phyloP scores from a whole-genome alignment of 1,140 invertebrate species.

The Drosophila navojoa region DNA sequence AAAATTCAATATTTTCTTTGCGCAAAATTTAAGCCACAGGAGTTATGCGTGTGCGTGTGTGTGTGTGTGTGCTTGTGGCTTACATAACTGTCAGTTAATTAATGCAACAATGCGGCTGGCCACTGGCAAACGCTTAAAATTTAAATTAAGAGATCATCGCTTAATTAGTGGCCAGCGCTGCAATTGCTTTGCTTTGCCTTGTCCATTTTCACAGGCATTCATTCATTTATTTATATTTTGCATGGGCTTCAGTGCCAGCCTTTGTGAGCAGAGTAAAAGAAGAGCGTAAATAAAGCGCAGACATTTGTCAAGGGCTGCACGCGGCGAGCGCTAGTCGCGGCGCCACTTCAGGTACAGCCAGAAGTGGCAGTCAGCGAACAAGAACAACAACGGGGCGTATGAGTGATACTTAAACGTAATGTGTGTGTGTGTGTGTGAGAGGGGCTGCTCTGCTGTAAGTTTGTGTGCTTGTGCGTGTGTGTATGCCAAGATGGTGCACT shows the following conservation, averaged over 20 bases:
- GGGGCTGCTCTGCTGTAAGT: background rate
- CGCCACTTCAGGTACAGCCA: constrained; percentile 53
- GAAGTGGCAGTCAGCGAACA: constrained; percentile 37
- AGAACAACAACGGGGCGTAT: constrained; percentile 68
- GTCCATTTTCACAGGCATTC: constrained; percentile 24
- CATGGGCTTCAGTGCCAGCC: constrained; percentile 31
- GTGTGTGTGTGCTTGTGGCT: constrained; percentile 18
- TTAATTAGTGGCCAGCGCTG: constrained; percentile 64
- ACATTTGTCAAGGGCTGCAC: constrained; percentile 47
- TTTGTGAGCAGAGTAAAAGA: constrained; percentile 11
- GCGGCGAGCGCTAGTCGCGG: constrained; percentile 28
- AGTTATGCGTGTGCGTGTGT: constrained; percentile 13
- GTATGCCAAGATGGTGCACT: constrained; percentile 69
- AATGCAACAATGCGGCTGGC: constrained; percentile 25
- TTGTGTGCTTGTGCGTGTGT: constrained; percentile 15
- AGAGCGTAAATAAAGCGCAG: constrained; percentile 59
- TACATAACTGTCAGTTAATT: constrained; percentile 39
- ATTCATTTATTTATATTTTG: background rate
- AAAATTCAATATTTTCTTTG: constrained; percentile 35
- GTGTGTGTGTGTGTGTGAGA: constrained; percentile 31
- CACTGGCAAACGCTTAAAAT: constrained; percentile 37
- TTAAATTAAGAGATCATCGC: constrained; percentile 55
- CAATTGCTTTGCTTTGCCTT: constrained; percentile 45
- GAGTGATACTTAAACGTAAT: constrained; percentile 72
- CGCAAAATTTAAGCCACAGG: constrained; percentile 20